Percentiles rank a stretch among this genome's conserved stretches.
These are phyloP conservation scores for Zaprionus lachaisei DNA, from an alignment of 1,140 invertebrate genomes.

Conservation along the genomic window DNA sequence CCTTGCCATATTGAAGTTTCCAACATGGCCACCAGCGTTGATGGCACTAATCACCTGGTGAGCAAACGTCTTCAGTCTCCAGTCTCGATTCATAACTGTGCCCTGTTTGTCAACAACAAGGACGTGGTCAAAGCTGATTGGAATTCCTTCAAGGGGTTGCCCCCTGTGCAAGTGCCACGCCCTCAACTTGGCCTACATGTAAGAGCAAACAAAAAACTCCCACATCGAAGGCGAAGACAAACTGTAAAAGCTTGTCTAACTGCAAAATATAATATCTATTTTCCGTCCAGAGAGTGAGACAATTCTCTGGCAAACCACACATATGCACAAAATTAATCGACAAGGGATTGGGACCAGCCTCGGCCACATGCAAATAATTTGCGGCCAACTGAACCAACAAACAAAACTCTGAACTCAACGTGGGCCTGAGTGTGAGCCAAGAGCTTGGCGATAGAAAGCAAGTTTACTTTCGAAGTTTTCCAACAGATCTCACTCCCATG, in stretches of 20 bases:
- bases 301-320: background rate
- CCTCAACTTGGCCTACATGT: constrained; percentile 25
- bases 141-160: constrained; percentile 18
- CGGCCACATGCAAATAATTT: constrained; percentile 71
- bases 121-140: constrained; percentile 35
- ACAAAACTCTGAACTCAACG: constrained; percentile 43
- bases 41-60: constrained; percentile 67
- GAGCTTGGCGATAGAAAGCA: constrained; percentile 30
- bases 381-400: constrained; percentile 66
- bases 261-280: constrained; percentile 64
- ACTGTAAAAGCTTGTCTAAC: constrained; percentile 60
- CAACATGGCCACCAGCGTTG: constrained; percentile 51
- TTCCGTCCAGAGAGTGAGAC: constrained; percentile 1
- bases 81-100: constrained; percentile 13
- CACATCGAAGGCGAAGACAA: constrained; percentile 51
- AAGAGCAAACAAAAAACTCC: constrained; percentile 42
- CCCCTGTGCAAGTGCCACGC: background rate
- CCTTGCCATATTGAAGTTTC: constrained; percentile 32
- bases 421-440: constrained; percentile 24
- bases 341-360: constrained; percentile 9
- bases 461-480: constrained; percentile 58
- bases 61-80: constrained; percentile 28
- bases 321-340: constrained; percentile 70
- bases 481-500: constrained; percentile 48
- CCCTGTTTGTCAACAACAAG: constrained; percentile 23